Percentiles rank a stretch among this genome's conserved stretches.
Conservation (phyloP, 2,888 invertebrate species). For the Meteorus cinctellus region DNA sequence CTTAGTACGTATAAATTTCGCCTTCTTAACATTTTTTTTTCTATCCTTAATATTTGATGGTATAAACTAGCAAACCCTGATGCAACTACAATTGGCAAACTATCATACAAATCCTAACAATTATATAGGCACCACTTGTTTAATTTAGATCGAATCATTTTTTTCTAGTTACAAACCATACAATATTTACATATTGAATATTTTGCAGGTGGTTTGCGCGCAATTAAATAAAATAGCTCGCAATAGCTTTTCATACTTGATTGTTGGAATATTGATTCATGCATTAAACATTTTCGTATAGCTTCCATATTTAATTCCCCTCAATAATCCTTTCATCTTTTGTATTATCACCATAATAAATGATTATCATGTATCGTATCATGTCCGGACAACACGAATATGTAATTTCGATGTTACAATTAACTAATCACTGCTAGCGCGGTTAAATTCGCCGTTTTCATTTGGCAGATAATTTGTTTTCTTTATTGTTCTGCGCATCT, state of each 20-base stretch:
- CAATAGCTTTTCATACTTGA: slow-evolving; percentile 11
- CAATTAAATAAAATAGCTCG: slow-evolving; percentile 42
- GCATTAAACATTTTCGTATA: slow-evolving; percentile 9
- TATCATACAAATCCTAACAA: slow-evolving; percentile 46
- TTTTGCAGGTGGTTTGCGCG: not conserved
- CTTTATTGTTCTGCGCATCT: slow-evolving; percentile 11
- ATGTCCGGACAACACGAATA: not conserved
- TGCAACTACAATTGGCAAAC: slow-evolving; percentile 48
- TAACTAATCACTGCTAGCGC: slow-evolving; percentile 26
- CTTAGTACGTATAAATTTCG: slow-evolving; percentile 7
- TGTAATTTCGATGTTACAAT: slow-evolving; percentile 12
- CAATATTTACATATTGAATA: not conserved
- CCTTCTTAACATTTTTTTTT: slow-evolving; percentile 18
- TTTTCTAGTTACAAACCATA: slow-evolving; percentile 30
- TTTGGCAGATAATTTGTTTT: not conserved
- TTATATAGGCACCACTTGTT: slow-evolving; percentile 51
- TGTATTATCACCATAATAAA: slow-evolving; percentile 15
- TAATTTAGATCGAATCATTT: slow-evolving; percentile 48
- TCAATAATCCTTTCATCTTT: slow-evolving; percentile 1
- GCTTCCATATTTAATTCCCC: slow-evolving; percentile 4
- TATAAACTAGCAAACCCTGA: slow-evolving; percentile 43
- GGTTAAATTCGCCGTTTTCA: not conserved
- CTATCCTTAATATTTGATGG: slow-evolving; percentile 10
- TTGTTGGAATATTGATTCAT: slow-evolving; percentile 3
- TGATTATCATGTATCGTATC: not conserved